Evolutionary conservation across 2,797 vertebrate genomes (phyloP).

Genomic region (Anabas testudineus): DNA sequence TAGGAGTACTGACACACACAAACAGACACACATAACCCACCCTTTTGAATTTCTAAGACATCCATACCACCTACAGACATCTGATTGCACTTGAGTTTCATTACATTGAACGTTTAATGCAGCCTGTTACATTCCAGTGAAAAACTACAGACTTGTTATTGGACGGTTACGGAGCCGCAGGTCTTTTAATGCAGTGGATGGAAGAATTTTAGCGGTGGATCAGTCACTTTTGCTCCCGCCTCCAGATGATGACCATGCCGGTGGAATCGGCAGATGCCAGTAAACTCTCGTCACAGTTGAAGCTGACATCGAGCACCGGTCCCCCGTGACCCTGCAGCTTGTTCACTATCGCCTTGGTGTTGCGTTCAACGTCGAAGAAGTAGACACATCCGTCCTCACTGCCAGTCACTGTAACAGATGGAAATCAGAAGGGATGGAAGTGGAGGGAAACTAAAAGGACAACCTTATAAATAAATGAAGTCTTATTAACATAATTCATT

Average conservation of each 20-base stretch:
- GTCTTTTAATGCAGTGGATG: slow-evolving; percentile 33
- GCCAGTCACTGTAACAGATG: slow-evolving; percentile 89
- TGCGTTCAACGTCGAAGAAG: slow-evolving; percentile 94
- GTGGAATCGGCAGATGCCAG: slow-evolving; percentile 93
- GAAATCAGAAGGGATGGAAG: neutral
- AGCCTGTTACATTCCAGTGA: slow-evolving; percentile 68
- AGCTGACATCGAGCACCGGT: slow-evolving; percentile 92
- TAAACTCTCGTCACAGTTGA: slow-evolving; percentile 96
- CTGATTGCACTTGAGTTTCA: slow-evolving; percentile 72
- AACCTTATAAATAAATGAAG: slow-evolving; percentile 6
- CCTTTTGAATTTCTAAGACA: slow-evolving; percentile 49
- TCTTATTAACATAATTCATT: slow-evolving; percentile 1
- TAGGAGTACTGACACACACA: slow-evolving; percentile 38
- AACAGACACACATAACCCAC: slow-evolving; percentile 9
- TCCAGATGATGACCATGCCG: slow-evolving; percentile 97
- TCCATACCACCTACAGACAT: slow-evolving; percentile 62
- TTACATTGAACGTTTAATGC: slow-evolving; percentile 62
- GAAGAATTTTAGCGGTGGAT: slow-evolving; percentile 48
- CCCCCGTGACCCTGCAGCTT: slow-evolving; percentile 95
- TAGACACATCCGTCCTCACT: slow-evolving; percentile 95
- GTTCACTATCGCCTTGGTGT: slow-evolving; percentile 93
- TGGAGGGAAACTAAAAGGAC: neutral
- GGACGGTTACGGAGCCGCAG: slow-evolving; percentile 59
- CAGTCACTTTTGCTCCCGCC: slow-evolving; percentile 92
- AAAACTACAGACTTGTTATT: slow-evolving; percentile 49